phyloP scores from a whole-genome alignment of 2,113 vertebrate species.

The Amphiprion percula region DNA sequence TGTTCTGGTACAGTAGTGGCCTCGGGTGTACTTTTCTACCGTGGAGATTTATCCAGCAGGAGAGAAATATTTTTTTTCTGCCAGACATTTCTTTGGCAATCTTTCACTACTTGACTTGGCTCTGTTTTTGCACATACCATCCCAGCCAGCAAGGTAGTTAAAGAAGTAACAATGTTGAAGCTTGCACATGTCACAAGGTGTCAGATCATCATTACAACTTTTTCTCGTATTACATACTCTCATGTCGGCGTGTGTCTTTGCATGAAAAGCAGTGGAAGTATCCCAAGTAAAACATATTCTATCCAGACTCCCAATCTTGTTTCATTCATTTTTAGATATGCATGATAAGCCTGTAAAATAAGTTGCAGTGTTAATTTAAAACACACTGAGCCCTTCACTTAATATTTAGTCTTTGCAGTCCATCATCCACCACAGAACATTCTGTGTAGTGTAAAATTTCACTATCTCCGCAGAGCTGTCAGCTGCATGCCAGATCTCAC shows the following conservation, averaged over 20 bases:
- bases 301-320: neutral
- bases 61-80: constrained; percentile 67
- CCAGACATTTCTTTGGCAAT: constrained; percentile 84
- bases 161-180: constrained; percentile 69
- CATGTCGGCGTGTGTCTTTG: neutral
- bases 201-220: constrained; percentile 47
- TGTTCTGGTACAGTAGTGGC: constrained; percentile 77
- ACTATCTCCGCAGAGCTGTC: constrained; percentile 63
- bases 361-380: constrained; percentile 27
- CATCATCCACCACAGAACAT: constrained; percentile 33
- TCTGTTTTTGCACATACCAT: constrained; percentile 49
- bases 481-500: constrained; percentile 70
- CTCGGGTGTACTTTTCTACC: constrained; percentile 77
- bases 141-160: constrained; percentile 78
- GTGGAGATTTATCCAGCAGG: constrained; percentile 75
- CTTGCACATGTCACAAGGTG: constrained; percentile 61
- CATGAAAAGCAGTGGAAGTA: neutral
- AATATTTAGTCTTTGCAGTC: constrained; percentile 34
- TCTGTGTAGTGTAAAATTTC: constrained; percentile 49
- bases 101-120: constrained; percentile 77
- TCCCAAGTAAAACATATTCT: neutral
- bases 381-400: constrained; percentile 4
- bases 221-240: neutral
- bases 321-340: constrained; percentile 3
- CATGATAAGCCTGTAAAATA: constrained; percentile 23